Evolutionary conservation across 1,140 invertebrate genomes (phyloP), one percentile per base, ranked within the genome.

Genomic region (Drosophila sechellia): DNA sequence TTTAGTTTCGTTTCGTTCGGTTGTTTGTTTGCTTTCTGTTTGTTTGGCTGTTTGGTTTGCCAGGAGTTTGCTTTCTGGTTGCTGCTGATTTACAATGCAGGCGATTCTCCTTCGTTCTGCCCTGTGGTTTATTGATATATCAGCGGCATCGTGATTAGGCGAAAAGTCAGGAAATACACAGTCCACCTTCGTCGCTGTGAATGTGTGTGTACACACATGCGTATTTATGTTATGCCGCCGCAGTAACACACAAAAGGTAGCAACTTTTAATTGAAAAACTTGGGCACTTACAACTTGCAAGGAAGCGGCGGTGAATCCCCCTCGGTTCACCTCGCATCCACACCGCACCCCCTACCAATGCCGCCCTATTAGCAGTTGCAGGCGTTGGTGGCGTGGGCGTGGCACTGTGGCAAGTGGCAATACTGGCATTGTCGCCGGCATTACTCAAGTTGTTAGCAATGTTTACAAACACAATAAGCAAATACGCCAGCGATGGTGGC

Each of bases 231-330:
- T 83, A 77, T 81, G 72, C 77, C 59, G 77, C 77, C 68, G 60
- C 81, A 86, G 81, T 77, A 80, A 84, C 85, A 89, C 84, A 87
- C 71, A 87, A 87, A 89, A 89, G 79, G 84, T 89, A 80, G 85
- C 84, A 87, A 89, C 85, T 87, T 87, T 89, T 89, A 87, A 89
- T 87, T 87, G 84, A 87, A 87, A 87, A 87, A 87, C 84, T 87
- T 87, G 83, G 81, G 83, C 84, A 89, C 83, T 87, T 87, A 89
- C 84, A 87, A 87, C 76, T 89, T 87, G 83, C 83, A 54, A 57
- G 76, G 63, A 83, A 64, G 31, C 42, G 49, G 46, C 34, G 35
- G 27, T 25, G 15, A 22, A 4, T 20, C 35, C 68, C 27, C 48
- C 65, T 58, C 55, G 31, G 31, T 31, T 31, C 31, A 31, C 31